phyloP scores from a whole-genome alignment of 2,797 vertebrate genomes.

The Dendrocincla tyrannina region DNA sequence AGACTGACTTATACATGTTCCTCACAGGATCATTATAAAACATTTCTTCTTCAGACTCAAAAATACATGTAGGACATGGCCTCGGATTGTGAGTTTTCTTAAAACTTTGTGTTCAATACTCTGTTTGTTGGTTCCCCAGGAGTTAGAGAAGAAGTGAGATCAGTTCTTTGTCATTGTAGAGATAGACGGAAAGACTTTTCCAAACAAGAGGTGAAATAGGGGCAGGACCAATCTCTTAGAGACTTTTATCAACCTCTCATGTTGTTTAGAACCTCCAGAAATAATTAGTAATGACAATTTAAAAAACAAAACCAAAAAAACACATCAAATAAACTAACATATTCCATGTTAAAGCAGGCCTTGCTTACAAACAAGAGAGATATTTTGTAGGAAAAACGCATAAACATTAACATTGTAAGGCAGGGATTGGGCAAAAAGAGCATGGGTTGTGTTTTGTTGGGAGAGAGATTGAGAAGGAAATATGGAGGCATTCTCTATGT shows the following conservation, averaged over 20 bases:
- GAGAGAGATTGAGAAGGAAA: neutral
- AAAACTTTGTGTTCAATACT: neutral
- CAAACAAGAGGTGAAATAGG: neutral
- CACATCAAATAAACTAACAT: neutral
- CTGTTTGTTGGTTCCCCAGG: neutral
- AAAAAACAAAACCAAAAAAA: neutral
- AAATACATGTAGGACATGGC: rapidly evolving
- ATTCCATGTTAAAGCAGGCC: neutral
- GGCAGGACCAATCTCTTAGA: neutral
- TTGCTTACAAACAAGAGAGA: neutral
- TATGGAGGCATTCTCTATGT: neutral
- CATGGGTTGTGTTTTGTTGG: neutral
- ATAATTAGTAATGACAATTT: neutral
- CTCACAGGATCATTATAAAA: neutral
- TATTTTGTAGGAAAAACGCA: neutral
- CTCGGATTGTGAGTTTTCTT: neutral
- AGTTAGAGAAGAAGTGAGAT: neutral
- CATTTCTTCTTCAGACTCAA: neutral
- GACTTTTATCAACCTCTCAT: neutral
- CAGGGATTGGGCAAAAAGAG: neutral
- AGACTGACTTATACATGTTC: neutral
- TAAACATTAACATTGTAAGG: neutral
- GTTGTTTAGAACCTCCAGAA: neutral
- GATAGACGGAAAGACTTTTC: neutral
- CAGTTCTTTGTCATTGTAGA: neutral